A percentile compares a stretch with the other conserved stretches of the same genome.
These are phyloP conservation scores for Phragmatobia fuliginosa DNA, from an alignment of 2,888 invertebrate genomes.

Conservation along the genomic window DNA sequence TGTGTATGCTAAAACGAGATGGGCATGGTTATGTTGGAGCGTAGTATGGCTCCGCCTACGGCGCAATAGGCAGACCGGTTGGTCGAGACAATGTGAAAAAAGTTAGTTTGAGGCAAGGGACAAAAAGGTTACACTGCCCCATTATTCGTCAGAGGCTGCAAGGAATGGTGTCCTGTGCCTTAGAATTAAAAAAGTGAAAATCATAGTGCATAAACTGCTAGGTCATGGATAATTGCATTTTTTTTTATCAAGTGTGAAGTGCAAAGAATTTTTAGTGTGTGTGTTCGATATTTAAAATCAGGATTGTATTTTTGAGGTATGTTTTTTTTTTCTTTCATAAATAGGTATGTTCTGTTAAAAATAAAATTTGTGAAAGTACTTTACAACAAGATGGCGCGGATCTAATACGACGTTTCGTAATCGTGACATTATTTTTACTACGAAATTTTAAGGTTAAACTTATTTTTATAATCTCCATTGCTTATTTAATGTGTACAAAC, in stretches of 20 bases:
- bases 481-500: neutral
- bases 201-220: constrained; percentile 69
- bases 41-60: constrained; percentile 65
- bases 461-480: neutral
- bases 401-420: neutral
- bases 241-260: constrained; percentile 58
- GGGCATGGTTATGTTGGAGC: constrained; percentile 19
- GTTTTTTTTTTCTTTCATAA: constrained; percentile 1
- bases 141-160: constrained; percentile 68
- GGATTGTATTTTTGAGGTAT: constrained; percentile 34
- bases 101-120: constrained; percentile 72
- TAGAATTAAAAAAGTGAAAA: constrained; percentile 64
- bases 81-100: constrained; percentile 74
- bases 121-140: constrained; percentile 76
- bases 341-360: neutral
- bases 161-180: constrained; percentile 72
- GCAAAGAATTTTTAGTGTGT: constrained; percentile 63
- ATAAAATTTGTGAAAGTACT: neutral
- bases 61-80: constrained; percentile 71
- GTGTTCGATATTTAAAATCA: constrained; percentile 56
- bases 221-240: constrained; percentile 62
- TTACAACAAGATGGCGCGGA: constrained; percentile 1
- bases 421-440: neutral
- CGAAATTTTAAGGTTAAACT: neutral
- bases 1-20: constrained; percentile 54